Conservation (phyloP, 2,113 vertebrate genomes). For the Poicephalus gulielmi region DNA sequence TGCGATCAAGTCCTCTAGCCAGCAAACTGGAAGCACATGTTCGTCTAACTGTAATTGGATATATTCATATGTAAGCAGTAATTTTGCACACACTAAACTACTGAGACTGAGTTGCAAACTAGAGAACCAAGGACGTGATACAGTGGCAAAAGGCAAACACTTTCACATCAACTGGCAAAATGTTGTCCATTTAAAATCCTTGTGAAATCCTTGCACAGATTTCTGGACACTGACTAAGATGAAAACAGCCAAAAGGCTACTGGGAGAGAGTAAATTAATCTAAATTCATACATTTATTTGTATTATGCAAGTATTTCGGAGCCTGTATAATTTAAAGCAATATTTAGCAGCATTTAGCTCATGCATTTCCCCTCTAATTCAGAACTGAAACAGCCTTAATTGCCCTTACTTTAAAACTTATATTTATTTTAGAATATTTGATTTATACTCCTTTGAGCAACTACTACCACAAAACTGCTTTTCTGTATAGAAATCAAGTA, state of each 20-base stretch:
- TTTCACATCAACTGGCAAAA: neutral
- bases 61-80: neutral
- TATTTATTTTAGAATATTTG: neutral
- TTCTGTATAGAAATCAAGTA: neutral
- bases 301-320: neutral
- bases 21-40: neutral
- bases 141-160: neutral
- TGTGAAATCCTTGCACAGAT: neutral
- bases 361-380: neutral
- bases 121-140: fast-evolving
- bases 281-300: neutral
- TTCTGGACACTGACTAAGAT: neutral
- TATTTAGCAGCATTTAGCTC: neutral
- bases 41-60: neutral
- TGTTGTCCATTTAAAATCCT: neutral
- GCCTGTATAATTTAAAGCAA: neutral
- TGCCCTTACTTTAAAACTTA: neutral
- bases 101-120: neutral
- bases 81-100: neutral
- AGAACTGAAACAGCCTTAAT: neutral
- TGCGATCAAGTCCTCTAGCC: neutral
- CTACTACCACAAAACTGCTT: neutral
- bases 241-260: neutral
- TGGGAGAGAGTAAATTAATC: neutral
- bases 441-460: neutral